Base-by-base conservation (phyloP, 2,113 vertebrate genomes). In the Psettodes erumei region DNA sequence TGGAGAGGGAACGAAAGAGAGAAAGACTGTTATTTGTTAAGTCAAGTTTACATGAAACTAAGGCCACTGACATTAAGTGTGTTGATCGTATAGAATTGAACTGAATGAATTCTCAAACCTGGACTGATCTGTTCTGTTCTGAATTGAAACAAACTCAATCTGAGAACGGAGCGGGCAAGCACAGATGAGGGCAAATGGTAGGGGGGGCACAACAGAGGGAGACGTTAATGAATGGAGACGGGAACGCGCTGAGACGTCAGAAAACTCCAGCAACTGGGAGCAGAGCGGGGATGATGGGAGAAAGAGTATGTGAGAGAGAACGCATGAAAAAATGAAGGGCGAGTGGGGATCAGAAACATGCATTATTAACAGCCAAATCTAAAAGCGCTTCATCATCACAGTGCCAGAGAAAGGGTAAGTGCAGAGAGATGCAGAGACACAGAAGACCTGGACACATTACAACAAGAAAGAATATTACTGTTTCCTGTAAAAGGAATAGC, bases 311-410 rank as follows among this genome's bases (percentile, higher is more conserved):
- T 30, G 61, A 60, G 47, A 51, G 42, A 28, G 16, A 42, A 63
- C 32, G 59, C 38, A 62, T 59, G 32, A 77, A 77, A 83, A 79
- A 81, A 77, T 69, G 38, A 83, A 77, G 35, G 33, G 50, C 32
- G 35, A 80, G 56, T 3, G 10, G 68, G 82, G 72, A 88, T 81
- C 76, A 50, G 19, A 83, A 77, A 10, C 84, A 88, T 92, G 67
- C 51, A 91, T 89, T 90, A 91, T 88, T 91, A 82, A 92, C 18
- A 13, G 42, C 35, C 30, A 75, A 83, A 84, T 89, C 84, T 91
- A 86, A 88, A 92, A 90, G 83, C 62, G 54, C 83, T 90, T 86
- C 87, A 92, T 91, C 88, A 89, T 87, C 85, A 69, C 25, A 79
- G 60, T 0, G 19, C 19, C 18, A 8, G 32, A 15, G 66, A 19